Conservation (phyloP, 2,113 vertebrate genomes). For the Saccopteryx leptura region DNA sequence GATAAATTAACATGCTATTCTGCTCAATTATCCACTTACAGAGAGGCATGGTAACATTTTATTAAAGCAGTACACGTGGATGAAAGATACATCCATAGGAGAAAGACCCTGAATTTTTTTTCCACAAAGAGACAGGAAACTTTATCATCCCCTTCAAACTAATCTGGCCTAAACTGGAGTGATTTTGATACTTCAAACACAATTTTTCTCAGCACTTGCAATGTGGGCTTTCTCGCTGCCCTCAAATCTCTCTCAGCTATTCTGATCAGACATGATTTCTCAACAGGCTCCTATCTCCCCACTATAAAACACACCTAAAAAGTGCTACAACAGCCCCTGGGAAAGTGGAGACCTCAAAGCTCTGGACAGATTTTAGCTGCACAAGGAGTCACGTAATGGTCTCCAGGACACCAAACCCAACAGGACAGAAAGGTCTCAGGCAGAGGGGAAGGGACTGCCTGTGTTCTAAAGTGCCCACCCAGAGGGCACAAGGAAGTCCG, state of each 20-base stretch:
- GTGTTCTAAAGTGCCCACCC: background rate
- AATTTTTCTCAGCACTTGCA: background rate
- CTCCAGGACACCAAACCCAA: background rate
- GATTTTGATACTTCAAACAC: background rate
- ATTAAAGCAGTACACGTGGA: background rate
- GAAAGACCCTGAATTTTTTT: background rate
- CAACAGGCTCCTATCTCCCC: background rate
- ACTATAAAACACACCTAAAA: background rate
- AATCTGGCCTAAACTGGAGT: background rate
- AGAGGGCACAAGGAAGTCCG: background rate
- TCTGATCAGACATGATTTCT: background rate
- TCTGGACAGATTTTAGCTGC: background rate
- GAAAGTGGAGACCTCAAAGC: background rate
- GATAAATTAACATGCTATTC: background rate
- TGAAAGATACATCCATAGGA: background rate
- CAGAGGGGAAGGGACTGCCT: background rate
- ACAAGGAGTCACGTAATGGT: fast-evolving
- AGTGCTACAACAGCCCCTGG: fast-evolving
- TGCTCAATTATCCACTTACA: constrained; percentile 13
- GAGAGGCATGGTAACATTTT: background rate
- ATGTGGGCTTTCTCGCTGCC: background rate
- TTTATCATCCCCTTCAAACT: background rate
- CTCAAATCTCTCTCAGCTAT: background rate
- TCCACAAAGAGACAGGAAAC: background rate
- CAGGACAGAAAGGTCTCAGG: background rate